Conservation (phyloP, 2,888 invertebrate genomes). For the Odontomyia ornata region DNA sequence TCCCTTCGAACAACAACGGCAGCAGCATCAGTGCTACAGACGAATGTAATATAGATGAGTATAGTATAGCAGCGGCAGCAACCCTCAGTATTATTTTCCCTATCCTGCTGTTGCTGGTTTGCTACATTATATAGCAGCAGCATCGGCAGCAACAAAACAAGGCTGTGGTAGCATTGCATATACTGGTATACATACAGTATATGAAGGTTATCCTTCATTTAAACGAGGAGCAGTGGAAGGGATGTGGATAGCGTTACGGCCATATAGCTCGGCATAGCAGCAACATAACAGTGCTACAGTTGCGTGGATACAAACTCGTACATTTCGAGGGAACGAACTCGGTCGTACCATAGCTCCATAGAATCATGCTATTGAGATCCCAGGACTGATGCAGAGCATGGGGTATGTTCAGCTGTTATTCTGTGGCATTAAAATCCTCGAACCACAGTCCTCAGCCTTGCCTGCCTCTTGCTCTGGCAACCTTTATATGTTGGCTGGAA, state of each 20-base stretch:
- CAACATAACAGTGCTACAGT: slow-evolving; percentile 19
- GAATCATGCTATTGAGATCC: slow-evolving; percentile 30
- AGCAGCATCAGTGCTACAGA: not conserved
- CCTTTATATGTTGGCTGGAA: slow-evolving; percentile 24
- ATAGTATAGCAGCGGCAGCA: slow-evolving; percentile 20
- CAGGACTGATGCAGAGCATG: slow-evolving; percentile 34
- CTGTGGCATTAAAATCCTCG: slow-evolving; percentile 39
- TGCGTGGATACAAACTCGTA: not conserved
- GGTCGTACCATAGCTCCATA: slow-evolving; percentile 19
- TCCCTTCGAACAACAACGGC: slow-evolving; percentile 24
- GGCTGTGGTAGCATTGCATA: not conserved
- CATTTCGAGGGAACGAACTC: slow-evolving; percentile 4
- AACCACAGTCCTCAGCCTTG: slow-evolving; percentile 28
- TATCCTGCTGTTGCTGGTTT: slow-evolving; percentile 35
- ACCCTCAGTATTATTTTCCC: slow-evolving; percentile 42
- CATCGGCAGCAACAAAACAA: not conserved
- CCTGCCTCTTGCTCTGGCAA: slow-evolving; percentile 16
- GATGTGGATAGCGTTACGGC: slow-evolving; percentile 24
- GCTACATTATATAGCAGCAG: slow-evolving; percentile 27
- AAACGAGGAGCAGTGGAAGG: not conserved
- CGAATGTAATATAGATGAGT: slow-evolving; percentile 8
- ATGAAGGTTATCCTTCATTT: not conserved
- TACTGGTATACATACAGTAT: not conserved
- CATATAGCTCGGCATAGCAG: not conserved
- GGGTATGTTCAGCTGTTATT: slow-evolving; percentile 43